A percentile compares a stretch with the other conserved stretches of the same genome.
Conservation (phyloP, 2,888 invertebrate genomes). For the Acleris sparsana region DNA sequence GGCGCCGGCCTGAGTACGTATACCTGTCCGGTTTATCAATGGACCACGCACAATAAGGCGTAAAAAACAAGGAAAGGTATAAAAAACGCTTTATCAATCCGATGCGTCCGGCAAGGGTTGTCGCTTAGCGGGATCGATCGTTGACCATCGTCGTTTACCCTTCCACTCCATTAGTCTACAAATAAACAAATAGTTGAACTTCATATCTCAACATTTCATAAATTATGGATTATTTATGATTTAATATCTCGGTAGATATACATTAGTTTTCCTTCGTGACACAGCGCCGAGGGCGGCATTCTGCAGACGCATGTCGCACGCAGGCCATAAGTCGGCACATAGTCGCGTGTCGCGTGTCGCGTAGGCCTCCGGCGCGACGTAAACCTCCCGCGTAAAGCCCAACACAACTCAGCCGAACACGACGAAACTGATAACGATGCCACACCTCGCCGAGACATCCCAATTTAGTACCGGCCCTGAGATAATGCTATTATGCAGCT, state of each 20-base stretch:
- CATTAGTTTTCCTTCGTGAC: conserved; percentile 30
- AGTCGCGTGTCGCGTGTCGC: conserved; percentile 63
- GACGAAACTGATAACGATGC: conserved; percentile 80
- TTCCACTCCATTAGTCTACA: conserved; percentile 32
- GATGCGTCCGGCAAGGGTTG: conserved; percentile 77
- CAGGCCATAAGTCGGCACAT: conserved; percentile 70
- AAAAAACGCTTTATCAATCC: conserved; percentile 81
- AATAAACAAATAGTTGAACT: conserved; percentile 22
- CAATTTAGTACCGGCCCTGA: conserved; percentile 80
- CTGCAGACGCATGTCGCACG: conserved; percentile 49
- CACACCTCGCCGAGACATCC: conserved; percentile 78
- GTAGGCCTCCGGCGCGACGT: conserved; percentile 67
- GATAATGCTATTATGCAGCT: conserved; percentile 84
- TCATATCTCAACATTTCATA: background rate
- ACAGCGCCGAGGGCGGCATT: conserved; percentile 41
- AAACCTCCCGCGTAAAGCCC: conserved; percentile 80
- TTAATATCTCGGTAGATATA: conserved; percentile 15
- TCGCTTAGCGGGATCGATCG: conserved; percentile 53
- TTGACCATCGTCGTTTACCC: conserved; percentile 28
- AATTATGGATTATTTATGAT: conserved; percentile 11
- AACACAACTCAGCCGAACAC: conserved; percentile 83
- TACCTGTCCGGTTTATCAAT: conserved; percentile 83
- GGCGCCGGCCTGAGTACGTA: conserved; percentile 84
- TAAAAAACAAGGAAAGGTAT: conserved; percentile 73
- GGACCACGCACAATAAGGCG: conserved; percentile 76